phyloP scores from a whole-genome alignment of 2,113 vertebrate genomes.

The Anguilla rostrata region DNA sequence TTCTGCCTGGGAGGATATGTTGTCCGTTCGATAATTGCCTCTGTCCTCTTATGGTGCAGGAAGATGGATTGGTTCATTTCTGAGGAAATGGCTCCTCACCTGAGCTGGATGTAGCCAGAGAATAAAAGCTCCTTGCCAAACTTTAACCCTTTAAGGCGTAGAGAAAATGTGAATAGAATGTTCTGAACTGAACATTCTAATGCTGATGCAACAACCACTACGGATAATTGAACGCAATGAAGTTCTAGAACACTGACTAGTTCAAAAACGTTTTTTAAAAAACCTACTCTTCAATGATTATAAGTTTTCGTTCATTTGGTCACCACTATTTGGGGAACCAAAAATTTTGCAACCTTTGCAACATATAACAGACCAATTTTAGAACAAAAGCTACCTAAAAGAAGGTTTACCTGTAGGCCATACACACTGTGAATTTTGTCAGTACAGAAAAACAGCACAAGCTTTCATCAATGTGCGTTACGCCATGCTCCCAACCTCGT shows the following conservation, averaged over 20 bases:
- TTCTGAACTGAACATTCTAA: too few species aligned
- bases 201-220: too few species aligned
- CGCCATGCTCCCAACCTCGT: neutral
- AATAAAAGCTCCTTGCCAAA: slow-evolving; percentile 63
- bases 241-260: neutral
- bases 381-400: too few species aligned
- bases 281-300: slow-evolving; percentile 22
- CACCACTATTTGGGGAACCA: too few species aligned
- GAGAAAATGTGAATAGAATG: too few species aligned
- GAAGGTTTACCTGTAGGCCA: too few species aligned
- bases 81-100: slow-evolving; percentile 35
- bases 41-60: slow-evolving; percentile 56
- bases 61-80: slow-evolving; percentile 69
- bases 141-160: too few species aligned
- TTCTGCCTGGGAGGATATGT: slow-evolving; percentile 37
- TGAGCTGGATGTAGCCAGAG: slow-evolving; percentile 30
- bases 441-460: neutral
- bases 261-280: neutral
- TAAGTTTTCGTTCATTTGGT: too few species aligned
- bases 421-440: too few species aligned
- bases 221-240: too few species aligned
- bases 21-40: slow-evolving; percentile 59
- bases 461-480: slow-evolving; percentile 33
- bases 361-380: too few species aligned
- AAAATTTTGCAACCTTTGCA: too few species aligned